Percentiles rank a stretch among this genome's conserved stretches.
Evolutionary conservation across 2,797 vertebrate genomes (phyloP).

Genomic region (Pelochelys cantorii): DNA sequence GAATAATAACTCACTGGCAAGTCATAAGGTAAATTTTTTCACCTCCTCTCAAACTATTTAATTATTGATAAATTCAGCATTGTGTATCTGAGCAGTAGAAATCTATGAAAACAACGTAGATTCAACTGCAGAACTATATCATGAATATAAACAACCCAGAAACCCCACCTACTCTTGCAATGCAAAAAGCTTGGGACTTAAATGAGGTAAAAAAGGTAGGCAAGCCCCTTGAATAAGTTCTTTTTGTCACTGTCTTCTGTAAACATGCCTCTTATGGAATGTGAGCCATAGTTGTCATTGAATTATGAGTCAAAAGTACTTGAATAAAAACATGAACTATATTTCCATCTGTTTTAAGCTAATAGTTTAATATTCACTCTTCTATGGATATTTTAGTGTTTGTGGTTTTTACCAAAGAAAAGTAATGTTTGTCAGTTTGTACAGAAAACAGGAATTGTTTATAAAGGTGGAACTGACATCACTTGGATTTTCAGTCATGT

Average conservation of each 20-base stretch:
- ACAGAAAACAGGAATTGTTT: background rate
- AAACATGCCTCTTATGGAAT: background rate
- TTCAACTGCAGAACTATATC: constrained; percentile 1
- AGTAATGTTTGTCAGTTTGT: background rate
- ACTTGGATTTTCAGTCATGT: background rate
- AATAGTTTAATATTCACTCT: background rate
- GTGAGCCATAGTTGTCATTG: background rate
- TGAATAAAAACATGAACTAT: background rate
- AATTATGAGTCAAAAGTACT: background rate
- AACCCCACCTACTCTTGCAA: background rate
- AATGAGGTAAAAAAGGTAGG: background rate
- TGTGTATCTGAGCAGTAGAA: background rate
- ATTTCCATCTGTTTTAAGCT: background rate
- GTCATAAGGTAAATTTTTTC: background rate
- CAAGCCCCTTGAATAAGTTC: background rate
- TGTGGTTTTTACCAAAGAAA: background rate
- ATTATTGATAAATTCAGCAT: background rate
- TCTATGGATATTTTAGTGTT: background rate
- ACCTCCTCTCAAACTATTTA: background rate
- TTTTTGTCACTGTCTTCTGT: background rate
- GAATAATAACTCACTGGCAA: background rate
- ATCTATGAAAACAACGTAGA: background rate
- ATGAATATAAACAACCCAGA: background rate
- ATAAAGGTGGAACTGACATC: constrained; percentile 1
- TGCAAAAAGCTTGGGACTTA: background rate